These are phyloP conservation scores for Diuraphis noxia DNA, from an alignment of 1,140 invertebrate species.

Conservation along the genomic window DNA sequence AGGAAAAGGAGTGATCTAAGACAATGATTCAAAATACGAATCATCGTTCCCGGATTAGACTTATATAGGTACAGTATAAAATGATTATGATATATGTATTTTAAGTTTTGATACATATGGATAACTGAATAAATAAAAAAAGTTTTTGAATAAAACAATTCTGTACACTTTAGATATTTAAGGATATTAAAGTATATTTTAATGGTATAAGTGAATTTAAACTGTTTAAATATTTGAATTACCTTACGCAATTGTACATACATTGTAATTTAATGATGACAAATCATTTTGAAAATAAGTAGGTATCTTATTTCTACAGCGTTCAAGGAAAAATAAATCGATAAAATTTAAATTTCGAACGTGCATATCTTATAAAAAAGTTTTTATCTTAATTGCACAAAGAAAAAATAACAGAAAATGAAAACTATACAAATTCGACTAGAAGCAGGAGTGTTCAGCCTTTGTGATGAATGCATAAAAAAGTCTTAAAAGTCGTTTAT, in stretches of 20 bases:
- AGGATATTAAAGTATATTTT: background rate
- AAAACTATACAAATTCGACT: background rate
- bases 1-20: background rate
- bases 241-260: background rate
- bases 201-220: background rate
- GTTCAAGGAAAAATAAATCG: background rate
- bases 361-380: background rate
- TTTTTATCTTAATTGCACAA: background rate
- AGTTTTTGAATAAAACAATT: background rate
- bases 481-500: background rate
- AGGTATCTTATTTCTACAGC: background rate
- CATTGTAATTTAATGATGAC: background rate
- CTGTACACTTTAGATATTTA: background rate
- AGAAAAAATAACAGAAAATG: conserved; percentile 10
- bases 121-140: background rate
- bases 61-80: background rate
- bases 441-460: background rate
- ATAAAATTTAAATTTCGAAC: conserved; percentile 1
- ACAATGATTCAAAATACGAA: background rate
- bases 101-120: background rate
- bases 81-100: background rate
- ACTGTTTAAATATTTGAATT: background rate
- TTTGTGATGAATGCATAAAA: background rate
- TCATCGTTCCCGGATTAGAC: background rate
- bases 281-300: background rate